Evolutionary conservation across 2,888 invertebrate genomes (phyloP), one percentile per base, ranked within the genome.

Genomic region (Tenthredo amoena): DNA sequence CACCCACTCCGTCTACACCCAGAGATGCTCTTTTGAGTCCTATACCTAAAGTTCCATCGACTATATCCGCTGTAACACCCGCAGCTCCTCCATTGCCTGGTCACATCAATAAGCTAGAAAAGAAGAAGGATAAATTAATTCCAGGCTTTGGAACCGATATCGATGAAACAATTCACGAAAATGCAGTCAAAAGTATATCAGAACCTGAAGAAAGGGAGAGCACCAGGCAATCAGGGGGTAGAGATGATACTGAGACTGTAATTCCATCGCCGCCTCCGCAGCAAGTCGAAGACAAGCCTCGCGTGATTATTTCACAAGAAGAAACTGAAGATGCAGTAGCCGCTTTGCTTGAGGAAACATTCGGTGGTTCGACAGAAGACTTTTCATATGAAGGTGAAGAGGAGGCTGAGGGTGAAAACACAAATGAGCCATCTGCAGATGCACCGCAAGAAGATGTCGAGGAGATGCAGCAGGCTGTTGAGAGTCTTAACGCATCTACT

Each of bases 241-340:
- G 91, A 26, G 92, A 92, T 0, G 92, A 92, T 10, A 85, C 90
- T 3, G 93, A 93, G 26, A 90, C 94, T 15, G 91, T 93, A 5
- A 94, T 92, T 90, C 93, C 92, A 85, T 93, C 94, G 15, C 95
- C 95, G 89, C 88, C 94, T 3, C 95, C 95, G 10, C 95, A 96
- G 82, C 96, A 96, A 90, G 87, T 93, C 0, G 97, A 97, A 87
- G 97, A 97, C 90, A 97, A 97, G 91, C 97, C 97, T 0, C 95
- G 97, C 77, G 97, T 97, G 12, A 95, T 97, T 0, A 98, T 98
- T 90, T 98, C 98, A 0, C 98, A 98, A 93, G 98, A 98, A 94
- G 98, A 98, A 94, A 98, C 98, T 0, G 98, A 97, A 93, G 98
- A 98, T 92, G 98, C 98, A 0, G 98, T 98, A 0, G 98, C 98